Evolutionary conservation across 2,113 vertebrate genomes (phyloP), one percentile per base, ranked within the genome.

Genomic region (Calypte anna): DNA sequence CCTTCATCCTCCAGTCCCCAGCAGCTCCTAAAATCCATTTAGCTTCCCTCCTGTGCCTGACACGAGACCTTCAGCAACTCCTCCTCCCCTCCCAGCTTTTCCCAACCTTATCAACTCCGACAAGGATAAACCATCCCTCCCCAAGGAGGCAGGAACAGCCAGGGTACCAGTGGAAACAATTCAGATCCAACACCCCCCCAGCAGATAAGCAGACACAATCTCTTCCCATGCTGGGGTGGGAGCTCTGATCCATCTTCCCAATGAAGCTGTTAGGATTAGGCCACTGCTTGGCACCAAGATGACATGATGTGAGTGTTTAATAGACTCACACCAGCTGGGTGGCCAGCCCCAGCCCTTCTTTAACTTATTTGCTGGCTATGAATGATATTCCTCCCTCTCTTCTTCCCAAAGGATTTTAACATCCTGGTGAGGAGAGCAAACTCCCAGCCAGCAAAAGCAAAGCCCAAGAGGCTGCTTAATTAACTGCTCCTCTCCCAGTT

Each of bases 321-420:
- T n/a, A 80, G 0, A 9, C 78, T 82, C 81, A 62, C 36, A 22
- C 58, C 82, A 79, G 77, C 85, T 81, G 96, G 77, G 95, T 91
- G 94, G 95, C 57, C 92, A 62, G 44, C 40, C 82, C 20, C 19
- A 86, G 58, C 44, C 19, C 2, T 12, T 55, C 77, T 77, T 61
- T 17, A 86, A 40, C 86, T 82, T 50, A 23, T 28, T 64, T 82
- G 16, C 83, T 74, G 54, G 59, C 83, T 80, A 36, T 8, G 46
- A 82, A 63, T 36, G 23, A 48, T 91, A 75, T 70, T 80, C 83
- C 68, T 91, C 46, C 83, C 46, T 27, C 51, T 68, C 55, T 50
- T 51, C 73, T 93, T 96, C 93, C 88, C 84, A 17, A 12, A 40
- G 78, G 88, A 93, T 90, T 96, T 96, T 93, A 95, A 61, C 82